phyloP scores from a whole-genome alignment of 2,888 invertebrate genomes.

The Cylindroiulus punctatus region DNA sequence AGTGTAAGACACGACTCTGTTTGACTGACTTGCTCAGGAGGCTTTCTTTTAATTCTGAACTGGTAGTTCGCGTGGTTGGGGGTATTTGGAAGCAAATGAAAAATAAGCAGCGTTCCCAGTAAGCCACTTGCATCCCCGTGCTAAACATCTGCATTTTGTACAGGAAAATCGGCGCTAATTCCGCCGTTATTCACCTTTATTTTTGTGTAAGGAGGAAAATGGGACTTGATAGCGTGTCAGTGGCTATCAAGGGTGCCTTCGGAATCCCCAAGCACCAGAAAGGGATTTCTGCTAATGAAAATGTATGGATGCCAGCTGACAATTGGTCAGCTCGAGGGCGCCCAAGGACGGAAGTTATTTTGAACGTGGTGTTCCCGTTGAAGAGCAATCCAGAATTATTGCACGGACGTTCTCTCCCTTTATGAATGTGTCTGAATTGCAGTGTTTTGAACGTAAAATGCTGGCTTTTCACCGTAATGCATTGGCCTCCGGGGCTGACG shows the following conservation, averaged over 20 bases:
- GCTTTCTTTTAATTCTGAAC: background rate
- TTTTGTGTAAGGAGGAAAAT: background rate
- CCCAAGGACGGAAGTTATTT: slow-evolving; percentile 12
- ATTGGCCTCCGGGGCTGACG: slow-evolving; percentile 29
- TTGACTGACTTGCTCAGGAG: no score
- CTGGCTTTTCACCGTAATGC: slow-evolving; percentile 23
- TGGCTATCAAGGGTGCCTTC: background rate
- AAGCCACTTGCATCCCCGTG: background rate
- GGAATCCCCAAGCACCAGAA: slow-evolving; percentile 8
- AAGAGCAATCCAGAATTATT: slow-evolving; percentile 34
- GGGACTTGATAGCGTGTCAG: slow-evolving; percentile 8
- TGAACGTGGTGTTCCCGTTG: background rate
- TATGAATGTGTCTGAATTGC: slow-evolving; percentile 34
- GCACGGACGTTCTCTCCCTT: slow-evolving; percentile 19
- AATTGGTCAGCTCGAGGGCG: background rate
- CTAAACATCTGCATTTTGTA: slow-evolving; percentile 24
- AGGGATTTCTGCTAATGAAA: slow-evolving; percentile 22
- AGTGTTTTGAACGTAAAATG: background rate
- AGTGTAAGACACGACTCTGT: background rate
- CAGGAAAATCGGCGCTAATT: background rate
- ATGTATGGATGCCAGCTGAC: background rate
- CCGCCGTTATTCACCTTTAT: slow-evolving; percentile 22
- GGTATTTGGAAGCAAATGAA: background rate
- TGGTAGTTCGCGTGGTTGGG: background rate
- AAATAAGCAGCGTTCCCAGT: background rate